A percentile compares a stretch with the other conserved stretches of the same genome.
Evolutionary conservation across 2,113 vertebrate genomes (phyloP).

Genomic region (Chaenogobius annularis): DNA sequence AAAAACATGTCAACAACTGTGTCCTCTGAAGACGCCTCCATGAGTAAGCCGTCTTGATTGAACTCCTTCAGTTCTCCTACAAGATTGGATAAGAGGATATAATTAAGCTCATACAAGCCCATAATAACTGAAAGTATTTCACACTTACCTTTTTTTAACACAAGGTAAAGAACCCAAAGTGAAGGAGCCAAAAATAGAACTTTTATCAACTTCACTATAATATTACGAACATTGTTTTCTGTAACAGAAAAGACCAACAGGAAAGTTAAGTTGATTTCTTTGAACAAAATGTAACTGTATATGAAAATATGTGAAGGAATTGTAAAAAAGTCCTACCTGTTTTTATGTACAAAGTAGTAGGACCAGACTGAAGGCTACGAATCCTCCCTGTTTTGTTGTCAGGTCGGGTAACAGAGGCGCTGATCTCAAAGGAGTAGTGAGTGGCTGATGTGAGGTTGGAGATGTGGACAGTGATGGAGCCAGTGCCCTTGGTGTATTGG

Average conservation of each 20-base stretch:
- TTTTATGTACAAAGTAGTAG: constrained; percentile 3
- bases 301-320: not conserved
- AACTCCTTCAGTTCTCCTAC: constrained; percentile 9
- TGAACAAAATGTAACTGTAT: not conserved
- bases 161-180: constrained; percentile 8
- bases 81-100: not conserved
- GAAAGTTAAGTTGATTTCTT: too few relatives aligned
- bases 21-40: not conserved
- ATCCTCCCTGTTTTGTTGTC: not conserved
- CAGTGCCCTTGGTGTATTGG: not conserved
- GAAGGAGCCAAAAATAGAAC: constrained; percentile 1
- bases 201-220: constrained; percentile 15
- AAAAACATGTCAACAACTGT: not conserved
- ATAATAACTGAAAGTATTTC: not conserved
- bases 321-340: constrained; percentile 24
- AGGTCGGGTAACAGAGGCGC: constrained; percentile 22
- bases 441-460: constrained; percentile 32
- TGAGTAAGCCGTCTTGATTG: not conserved
- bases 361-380: constrained; percentile 12
- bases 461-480: constrained; percentile 26
- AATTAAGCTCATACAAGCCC: not conserved
- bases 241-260: not conserved
- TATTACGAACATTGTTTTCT: not conserved
- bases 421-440: constrained; percentile 23
- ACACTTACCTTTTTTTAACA: constrained; percentile 26